phyloP scores from a whole-genome alignment of 2,797 vertebrate genomes.

The Pipistrellus kuhlii region DNA sequence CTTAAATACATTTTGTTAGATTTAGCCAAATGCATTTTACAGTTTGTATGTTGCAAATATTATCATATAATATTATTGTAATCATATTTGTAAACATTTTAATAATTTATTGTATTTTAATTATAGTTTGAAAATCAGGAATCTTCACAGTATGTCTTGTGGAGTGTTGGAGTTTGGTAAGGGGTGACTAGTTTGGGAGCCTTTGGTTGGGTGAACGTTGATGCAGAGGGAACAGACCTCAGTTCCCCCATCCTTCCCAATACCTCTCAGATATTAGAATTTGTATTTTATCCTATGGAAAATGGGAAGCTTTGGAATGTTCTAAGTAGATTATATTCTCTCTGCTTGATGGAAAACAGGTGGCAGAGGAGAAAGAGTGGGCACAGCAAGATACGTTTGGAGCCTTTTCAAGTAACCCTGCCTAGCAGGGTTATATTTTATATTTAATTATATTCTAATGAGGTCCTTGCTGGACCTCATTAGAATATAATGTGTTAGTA shows the following conservation, averaged over 20 bases:
- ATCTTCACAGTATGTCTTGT: background rate
- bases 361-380: background rate
- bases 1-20: background rate
- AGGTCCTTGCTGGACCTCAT: background rate
- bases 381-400: background rate
- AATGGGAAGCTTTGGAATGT: background rate
- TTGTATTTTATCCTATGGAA: background rate
- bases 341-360: background rate
- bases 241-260: too few relatives aligned
- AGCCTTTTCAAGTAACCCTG: background rate
- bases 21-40: background rate
- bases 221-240: background rate
- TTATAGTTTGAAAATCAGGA: background rate
- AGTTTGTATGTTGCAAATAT: background rate
- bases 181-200: fast-evolving
- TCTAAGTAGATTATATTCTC: background rate
- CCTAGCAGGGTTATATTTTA: too few relatives aligned
- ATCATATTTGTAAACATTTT: background rate
- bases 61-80: background rate
- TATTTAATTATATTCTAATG: too few relatives aligned
- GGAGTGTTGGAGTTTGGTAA: background rate
- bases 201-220: background rate
- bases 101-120: background rate
- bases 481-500: background rate
- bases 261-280: background rate